A percentile compares a stretch with the other conserved stretches of the same genome.
phyloP scores from a whole-genome alignment of 2,888 invertebrate species.

The Andrena flavipes region DNA sequence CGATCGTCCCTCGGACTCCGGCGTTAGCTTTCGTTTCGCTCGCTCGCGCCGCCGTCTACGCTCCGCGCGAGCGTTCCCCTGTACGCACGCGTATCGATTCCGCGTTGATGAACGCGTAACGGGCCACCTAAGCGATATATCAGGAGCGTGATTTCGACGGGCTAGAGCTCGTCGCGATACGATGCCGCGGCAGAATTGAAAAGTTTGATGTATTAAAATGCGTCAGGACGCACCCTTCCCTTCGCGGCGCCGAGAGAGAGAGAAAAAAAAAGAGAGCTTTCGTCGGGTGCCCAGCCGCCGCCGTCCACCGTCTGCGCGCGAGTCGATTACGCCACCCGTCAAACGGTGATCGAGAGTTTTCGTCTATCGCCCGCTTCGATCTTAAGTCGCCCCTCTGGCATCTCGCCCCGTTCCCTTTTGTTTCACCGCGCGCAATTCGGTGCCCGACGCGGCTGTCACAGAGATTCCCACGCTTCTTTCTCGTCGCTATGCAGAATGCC shows the following conservation, averaged over 20 bases:
- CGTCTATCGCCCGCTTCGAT: slow-evolving; percentile 48
- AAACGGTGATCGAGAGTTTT: slow-evolving; percentile 64
- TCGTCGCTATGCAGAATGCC: not conserved
- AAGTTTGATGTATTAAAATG: slow-evolving; percentile 82
- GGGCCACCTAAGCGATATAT: slow-evolving; percentile 80
- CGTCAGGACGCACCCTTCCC: slow-evolving; percentile 59
- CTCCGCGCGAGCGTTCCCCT: not conserved
- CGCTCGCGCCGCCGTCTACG: not conserved
- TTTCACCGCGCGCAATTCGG: slow-evolving; percentile 9
- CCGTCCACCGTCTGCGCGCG: slow-evolving; percentile 10
- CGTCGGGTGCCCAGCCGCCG: slow-evolving; percentile 3
- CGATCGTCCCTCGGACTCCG: not conserved
- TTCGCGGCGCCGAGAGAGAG: slow-evolving; percentile 12
- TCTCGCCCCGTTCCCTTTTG: not conserved
- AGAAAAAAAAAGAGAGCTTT: slow-evolving; percentile 38
- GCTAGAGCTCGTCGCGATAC: slow-evolving; percentile 61
- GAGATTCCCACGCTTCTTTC: not conserved
- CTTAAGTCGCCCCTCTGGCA: slow-evolving; percentile 40
- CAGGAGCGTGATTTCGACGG: slow-evolving; percentile 76
- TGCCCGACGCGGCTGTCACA: not conserved
- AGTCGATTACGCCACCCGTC: slow-evolving; percentile 70
- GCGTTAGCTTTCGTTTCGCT: not conserved
- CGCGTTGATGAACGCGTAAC: slow-evolving; percentile 78
- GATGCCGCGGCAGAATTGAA: slow-evolving; percentile 79
- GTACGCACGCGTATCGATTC: slow-evolving; percentile 71